Evolutionary conservation across 2,888 invertebrate species (phyloP).

Genomic region (Bombylius discolor): DNA sequence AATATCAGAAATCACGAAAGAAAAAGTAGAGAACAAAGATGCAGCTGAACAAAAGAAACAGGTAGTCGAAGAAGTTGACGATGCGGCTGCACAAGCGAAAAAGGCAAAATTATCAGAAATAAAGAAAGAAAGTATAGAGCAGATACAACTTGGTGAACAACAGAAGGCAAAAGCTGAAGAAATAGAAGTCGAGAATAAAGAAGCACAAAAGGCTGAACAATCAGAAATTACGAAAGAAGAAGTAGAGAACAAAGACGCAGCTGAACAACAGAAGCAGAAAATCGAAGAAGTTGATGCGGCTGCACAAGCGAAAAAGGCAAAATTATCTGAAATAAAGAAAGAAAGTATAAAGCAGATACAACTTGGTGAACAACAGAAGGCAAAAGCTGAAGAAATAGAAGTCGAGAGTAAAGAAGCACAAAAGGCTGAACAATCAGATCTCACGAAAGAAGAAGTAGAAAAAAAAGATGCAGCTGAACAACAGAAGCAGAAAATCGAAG

Average conservation of each 20-base stretch:
- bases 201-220: too few relatives aligned
- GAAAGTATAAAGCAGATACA: conserved; percentile 13
- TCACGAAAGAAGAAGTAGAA: background rate
- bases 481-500: too few relatives aligned
- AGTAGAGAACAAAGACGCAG: background rate
- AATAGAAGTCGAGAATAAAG: too few relatives aligned
- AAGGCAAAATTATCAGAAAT: background rate
- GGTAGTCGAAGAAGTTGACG: background rate
- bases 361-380: conserved; percentile 5
- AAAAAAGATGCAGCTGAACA: background rate
- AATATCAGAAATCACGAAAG: background rate
- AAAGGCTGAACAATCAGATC: background rate
- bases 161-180: background rate
- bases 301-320: background rate
- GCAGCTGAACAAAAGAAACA: background rate
- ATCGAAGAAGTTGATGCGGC: too few relatives aligned
- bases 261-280: background rate
- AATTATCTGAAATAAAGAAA: conserved; percentile 3
- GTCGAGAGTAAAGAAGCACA: background rate
- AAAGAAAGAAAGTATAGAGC: background rate
- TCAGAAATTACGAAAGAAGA: background rate
- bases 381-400: background rate
- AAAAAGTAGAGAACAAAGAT: background rate
- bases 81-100: background rate
- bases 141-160: background rate